Evolutionary conservation across 1,140 invertebrate genomes (phyloP).

Genomic region (Acyrthosiphon pisum): DNA sequence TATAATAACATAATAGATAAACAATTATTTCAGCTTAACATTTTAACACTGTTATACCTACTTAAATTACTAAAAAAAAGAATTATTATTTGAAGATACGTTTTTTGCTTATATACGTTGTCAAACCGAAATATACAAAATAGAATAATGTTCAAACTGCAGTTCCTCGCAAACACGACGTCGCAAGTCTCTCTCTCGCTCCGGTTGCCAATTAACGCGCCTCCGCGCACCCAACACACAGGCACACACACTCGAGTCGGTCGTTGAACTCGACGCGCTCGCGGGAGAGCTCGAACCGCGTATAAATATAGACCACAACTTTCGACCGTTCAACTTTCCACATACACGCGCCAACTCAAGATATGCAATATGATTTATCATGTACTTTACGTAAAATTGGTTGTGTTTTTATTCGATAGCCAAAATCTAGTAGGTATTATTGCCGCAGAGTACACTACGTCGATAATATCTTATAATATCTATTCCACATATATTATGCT

Average conservation of each 20-base stretch:
- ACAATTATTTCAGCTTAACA: background rate
- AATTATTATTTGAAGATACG: background rate
- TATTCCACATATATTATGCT: background rate
- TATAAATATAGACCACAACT: conserved; percentile 49
- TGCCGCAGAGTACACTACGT: background rate
- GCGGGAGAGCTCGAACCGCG: conserved; percentile 25
- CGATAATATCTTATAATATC: background rate
- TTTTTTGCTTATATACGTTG: background rate
- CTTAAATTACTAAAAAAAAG: background rate
- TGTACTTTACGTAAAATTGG: background rate
- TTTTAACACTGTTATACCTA: background rate
- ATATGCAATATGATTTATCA: background rate
- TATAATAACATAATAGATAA: background rate
- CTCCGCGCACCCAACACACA: conserved; percentile 40
- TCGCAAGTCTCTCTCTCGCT: background rate
- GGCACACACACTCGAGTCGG: background rate
- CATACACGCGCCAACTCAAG: background rate
- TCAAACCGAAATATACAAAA: background rate
- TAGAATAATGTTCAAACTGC: background rate
- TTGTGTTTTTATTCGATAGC: background rate
- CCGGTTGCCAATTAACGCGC: conserved; percentile 49
- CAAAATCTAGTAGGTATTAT: background rate
- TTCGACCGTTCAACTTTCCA: conserved; percentile 44
- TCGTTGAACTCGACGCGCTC: conserved; percentile 53
- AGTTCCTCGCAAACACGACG: background rate